Percentiles rank a stretch among this genome's conserved stretches.
phyloP scores from a whole-genome alignment of 1,140 invertebrate genomes.

The Harpegnathos saltator region DNA sequence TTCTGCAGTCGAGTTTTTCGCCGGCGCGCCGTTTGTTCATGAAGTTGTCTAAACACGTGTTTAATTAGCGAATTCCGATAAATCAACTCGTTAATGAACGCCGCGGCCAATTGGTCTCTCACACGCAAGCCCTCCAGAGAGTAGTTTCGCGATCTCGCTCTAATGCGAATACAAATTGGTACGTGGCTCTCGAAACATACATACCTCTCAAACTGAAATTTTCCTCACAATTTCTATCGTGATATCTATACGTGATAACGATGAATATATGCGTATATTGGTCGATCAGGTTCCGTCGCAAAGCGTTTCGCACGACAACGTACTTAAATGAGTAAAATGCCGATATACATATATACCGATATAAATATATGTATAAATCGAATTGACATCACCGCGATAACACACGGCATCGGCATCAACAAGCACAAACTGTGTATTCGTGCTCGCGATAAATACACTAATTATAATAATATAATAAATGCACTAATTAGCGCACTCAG shows the following conservation, averaged over 20 bases:
- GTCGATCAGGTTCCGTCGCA: no score
- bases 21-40: constrained; percentile 9
- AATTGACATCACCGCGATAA: not conserved
- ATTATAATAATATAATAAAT: no score
- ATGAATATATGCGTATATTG: no score
- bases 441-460: not conserved
- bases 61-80: constrained; percentile 26
- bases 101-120: not conserved
- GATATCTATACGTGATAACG: no score
- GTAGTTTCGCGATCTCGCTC: not conserved
- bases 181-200: no score
- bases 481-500: constrained; percentile 11
- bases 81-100: constrained; percentile 12
- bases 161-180: no score
- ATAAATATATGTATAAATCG: not conserved
- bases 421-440: constrained; percentile 1
- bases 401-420: not conserved
- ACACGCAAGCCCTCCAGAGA: not conserved
- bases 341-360: no score
- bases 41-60: constrained; percentile 15
- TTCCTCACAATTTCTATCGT: not conserved
- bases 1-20: constrained; percentile 42
- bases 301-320: no score
- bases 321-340: not conserved
- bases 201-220: not conserved